Conservation (phyloP, 1,140 invertebrate genomes). For the Diorhabda sublineata region DNA sequence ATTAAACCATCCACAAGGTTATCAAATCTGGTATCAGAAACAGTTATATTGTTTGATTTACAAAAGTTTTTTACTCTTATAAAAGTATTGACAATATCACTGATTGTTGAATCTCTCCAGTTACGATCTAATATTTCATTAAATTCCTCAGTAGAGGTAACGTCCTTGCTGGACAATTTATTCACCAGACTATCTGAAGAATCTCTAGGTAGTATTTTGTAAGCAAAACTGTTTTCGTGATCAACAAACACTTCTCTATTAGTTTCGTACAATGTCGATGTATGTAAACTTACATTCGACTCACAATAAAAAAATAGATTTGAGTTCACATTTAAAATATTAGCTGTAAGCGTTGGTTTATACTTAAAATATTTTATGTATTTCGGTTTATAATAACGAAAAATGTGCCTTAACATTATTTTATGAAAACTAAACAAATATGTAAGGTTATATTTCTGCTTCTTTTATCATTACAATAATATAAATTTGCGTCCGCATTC, state of each 20-base stretch:
- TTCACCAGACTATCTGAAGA: not conserved
- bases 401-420: not conserved
- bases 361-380: not conserved
- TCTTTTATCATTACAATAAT: not conserved
- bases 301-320: not conserved
- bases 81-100: conserved; percentile 45
- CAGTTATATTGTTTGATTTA: conserved; percentile 39
- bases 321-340: not conserved
- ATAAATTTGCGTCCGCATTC: too few relatives aligned
- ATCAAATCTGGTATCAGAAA: conserved; percentile 45
- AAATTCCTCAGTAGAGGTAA: conserved; percentile 25
- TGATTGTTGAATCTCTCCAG: conserved; percentile 28
- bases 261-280: too few relatives aligned
- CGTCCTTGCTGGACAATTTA: not conserved
- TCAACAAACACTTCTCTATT: conserved; percentile 12
- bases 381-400: not conserved
- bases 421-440: not conserved
- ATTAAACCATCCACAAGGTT: conserved; percentile 46
- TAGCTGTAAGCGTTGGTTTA: not conserved
- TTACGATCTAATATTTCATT: conserved; percentile 30
- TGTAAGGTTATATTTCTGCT: conserved; percentile 1
- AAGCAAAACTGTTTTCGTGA: conserved; percentile 18
- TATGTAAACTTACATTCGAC: not conserved
- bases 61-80: conserved; percentile 44
- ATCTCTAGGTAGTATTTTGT: conserved; percentile 13